Evolutionary conservation across 1,140 invertebrate species (phyloP), one percentile per base, ranked within the genome.

Genomic region (Paraescarpia echinospica): DNA sequence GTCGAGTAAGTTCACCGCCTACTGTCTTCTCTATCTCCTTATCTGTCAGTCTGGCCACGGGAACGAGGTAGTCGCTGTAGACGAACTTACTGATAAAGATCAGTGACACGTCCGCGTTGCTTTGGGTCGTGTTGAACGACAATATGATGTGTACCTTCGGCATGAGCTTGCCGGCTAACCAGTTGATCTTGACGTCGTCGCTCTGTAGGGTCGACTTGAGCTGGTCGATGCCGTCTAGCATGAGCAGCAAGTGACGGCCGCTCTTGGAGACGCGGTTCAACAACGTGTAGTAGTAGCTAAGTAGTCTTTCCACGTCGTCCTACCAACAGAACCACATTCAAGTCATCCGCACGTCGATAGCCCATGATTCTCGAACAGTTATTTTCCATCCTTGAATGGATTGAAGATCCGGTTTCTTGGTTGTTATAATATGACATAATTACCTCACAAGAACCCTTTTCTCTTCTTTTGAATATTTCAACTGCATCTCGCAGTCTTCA

Each of bases 181-280:
- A 91, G 91, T 59, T 91, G 48, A 90, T 90, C 22, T 90, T 90
- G 35, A 33, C 34, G 35, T 91, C 91, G 91, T 48, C 48, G 34
- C 33, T 33, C 34, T 91, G 34, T 33, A 33, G 48, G 33, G 48
- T 33, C 33, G 34, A 48, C 34, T 41, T 91, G 35, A 41, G 48
- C 34, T 48, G 33, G 34, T 91, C 91, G 91, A 51, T 33, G 48
- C 34, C 41, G 48, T 51, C 91, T 34, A 41, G 33, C 34, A 35
- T 51, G 34, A 48, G 9, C 12, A 51, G 34, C 34, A 51, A 18
- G 34, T 48, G 34, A 14, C 91, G 35, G 14, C 33, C 91, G 33
- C 91, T 48, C 91, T 91, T 91, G 22, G 91, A 91, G 91, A 91
- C 34, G 91, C 34, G 34, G 35, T 35, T 91, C 91, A 91, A 51